Evolutionary conservation across 2,113 vertebrate genomes (phyloP), one percentile per base, ranked within the genome.

Genomic region (Anseranas semipalmata): DNA sequence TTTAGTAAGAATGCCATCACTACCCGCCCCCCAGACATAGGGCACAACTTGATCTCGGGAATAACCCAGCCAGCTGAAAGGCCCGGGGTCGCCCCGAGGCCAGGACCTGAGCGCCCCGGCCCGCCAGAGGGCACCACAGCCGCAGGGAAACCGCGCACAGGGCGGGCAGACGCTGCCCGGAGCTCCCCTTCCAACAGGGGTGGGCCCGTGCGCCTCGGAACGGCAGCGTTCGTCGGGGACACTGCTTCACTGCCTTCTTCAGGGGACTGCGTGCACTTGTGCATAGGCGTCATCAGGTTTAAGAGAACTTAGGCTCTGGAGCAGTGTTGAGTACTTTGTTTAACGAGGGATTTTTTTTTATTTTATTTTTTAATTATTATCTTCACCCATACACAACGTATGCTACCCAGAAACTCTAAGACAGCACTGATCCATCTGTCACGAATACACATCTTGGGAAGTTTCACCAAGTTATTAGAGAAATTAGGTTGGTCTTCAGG

Each of bases 251-350:
- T n/a, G n/a, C n/a, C n/a, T n/a, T n/a, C n/a, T n/a, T 62, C 21
- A 66, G 6, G 8, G 12, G 2, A 32, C 7, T 2, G 8, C 9
- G 6, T 11, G 24, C 19, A 50, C 6, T 19, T 35, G 8, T 3
- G 2, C n/a, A 16, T 25, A 88, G 59, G 72, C 27, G 52, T 52
- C 10, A 20, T 12, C 2, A 70, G 21, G 28, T 83, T 68, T 59
- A 37, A 75, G 53, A 81, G 12, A 67, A 52, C 37, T 71, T 76
- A 63, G 10, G 52, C 43, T 85, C n/a, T 30, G 18, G 3, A 93
- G 32, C 30, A 60, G 6, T 10, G 10, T 39, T 74, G 50, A 48
- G 13, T 37, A 87, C 27, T 32, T 73, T 53, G 15, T 25, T 56
- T 25, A 56, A 7, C 4, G 13, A 1, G 66, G 7, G 43, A 66